A percentile compares a stretch with the other conserved stretches of the same genome.
Conservation (phyloP, 2,113 vertebrate genomes). For the Rhinogobius similis region DNA sequence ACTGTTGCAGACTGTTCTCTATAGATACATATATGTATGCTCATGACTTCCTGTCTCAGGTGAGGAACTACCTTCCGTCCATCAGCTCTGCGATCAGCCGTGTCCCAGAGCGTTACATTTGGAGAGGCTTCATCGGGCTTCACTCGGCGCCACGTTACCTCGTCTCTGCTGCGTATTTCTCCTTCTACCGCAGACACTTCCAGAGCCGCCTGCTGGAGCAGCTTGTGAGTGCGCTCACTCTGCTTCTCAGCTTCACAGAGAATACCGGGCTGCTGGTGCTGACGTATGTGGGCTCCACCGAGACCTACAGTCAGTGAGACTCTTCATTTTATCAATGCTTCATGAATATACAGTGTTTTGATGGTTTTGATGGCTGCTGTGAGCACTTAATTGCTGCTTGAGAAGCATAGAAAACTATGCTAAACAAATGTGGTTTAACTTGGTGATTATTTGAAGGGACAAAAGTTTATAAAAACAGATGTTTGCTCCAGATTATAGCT, state of each 20-base stretch:
- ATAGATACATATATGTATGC: too few relatives aligned
- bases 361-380: too few relatives aligned
- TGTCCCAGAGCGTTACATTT: slow-evolving; percentile 89
- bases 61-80: slow-evolving; percentile 93
- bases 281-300: slow-evolving; percentile 90
- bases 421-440: too few relatives aligned
- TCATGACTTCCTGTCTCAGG: slow-evolving; percentile 75
- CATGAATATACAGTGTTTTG: too few relatives aligned
- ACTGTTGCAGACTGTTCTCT: too few relatives aligned
- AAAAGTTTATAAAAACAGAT: too few relatives aligned
- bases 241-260: slow-evolving; percentile 81
- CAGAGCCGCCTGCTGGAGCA: slow-evolving; percentile 68
- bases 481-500: too few relatives aligned
- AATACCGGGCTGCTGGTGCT: slow-evolving; percentile 88
- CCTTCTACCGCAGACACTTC: slow-evolving; percentile 82
- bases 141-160: slow-evolving; percentile 90
- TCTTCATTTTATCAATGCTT: not conserved
- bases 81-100: slow-evolving; percentile 91
- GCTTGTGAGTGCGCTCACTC: slow-evolving; percentile 75
- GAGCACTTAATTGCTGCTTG: too few relatives aligned
- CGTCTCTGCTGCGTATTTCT: slow-evolving; percentile 84
- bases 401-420: too few relatives aligned
- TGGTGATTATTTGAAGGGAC: too few relatives aligned
- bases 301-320: slow-evolving; percentile 84
- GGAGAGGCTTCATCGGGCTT: slow-evolving; percentile 90